Evolutionary conservation across 1,140 invertebrate species (phyloP).

Genomic region (Drosophila erecta): DNA sequence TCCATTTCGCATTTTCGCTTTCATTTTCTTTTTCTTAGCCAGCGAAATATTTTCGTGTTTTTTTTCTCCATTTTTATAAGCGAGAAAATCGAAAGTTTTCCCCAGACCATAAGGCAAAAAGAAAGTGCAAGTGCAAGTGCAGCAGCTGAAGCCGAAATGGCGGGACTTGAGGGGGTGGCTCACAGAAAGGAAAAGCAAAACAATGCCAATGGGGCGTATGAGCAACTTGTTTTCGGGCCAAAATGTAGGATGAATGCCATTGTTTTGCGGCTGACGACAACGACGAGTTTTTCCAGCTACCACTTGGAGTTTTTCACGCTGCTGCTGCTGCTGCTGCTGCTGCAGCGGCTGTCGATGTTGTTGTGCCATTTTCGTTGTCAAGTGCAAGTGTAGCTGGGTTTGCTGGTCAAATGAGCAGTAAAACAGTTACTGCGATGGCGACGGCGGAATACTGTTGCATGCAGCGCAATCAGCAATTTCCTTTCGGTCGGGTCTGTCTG

Average conservation of each 20-base stretch:
- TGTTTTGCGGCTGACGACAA: conserved; percentile 58
- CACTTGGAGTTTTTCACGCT: conserved; percentile 4
- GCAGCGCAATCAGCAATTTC: conserved; percentile 70
- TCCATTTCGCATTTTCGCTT: conserved; percentile 78
- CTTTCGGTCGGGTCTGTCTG: conserved; percentile 45
- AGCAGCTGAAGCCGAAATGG: conserved; percentile 60
- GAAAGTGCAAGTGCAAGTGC: conserved; percentile 85
- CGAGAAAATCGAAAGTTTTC: conserved; percentile 85
- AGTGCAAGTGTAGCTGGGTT: conserved; percentile 68
- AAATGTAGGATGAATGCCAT: conserved; percentile 78
- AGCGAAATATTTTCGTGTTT: conserved; percentile 53
- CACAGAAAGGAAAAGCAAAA: conserved; percentile 74
- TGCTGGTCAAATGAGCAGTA: conserved; percentile 65
- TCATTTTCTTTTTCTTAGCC: conserved; percentile 81
- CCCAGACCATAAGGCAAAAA: conserved; percentile 84
- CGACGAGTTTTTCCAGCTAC: conserved; percentile 59
- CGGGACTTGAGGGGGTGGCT: conserved; percentile 10
- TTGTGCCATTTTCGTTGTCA: conserved; percentile 78
- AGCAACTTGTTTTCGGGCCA: conserved; percentile 78
- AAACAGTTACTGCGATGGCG: conserved; percentile 25
- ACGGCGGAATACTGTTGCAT: conserved; percentile 54
- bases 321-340: too few relatives aligned
- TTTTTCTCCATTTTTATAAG: conserved; percentile 44
- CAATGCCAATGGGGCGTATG: conserved; percentile 79
- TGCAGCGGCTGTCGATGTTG: conserved; percentile 20